phyloP scores from a whole-genome alignment of 2,797 vertebrate genomes.

The Huso huso region DNA sequence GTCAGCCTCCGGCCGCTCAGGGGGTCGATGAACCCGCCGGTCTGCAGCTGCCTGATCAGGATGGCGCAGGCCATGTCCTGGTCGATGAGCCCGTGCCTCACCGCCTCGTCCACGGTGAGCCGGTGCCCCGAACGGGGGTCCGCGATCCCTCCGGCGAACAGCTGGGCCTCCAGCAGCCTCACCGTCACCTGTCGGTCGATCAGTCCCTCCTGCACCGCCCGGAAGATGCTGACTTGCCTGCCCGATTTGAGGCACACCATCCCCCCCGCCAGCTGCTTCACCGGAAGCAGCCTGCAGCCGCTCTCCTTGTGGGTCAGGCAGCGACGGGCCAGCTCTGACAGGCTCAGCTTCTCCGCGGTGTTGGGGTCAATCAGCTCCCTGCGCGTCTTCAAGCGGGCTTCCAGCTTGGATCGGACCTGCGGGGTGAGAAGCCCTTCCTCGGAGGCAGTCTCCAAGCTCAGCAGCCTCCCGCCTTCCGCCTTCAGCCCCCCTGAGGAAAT shows the following conservation, averaged over 20 bases:
- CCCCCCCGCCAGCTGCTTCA: conserved; percentile 76
- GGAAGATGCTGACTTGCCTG: conserved; percentile 78
- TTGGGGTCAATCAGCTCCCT: conserved; percentile 84
- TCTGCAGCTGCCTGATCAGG: conserved; percentile 71
- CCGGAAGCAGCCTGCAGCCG: conserved; percentile 70
- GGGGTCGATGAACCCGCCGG: conserved; percentile 76
- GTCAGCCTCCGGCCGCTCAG: conserved; percentile 64
- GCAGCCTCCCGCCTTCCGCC: conserved; percentile 30
- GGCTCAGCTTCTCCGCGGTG: conserved; percentile 73
- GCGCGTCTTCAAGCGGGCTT: conserved; percentile 44
- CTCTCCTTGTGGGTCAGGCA: conserved; percentile 69
- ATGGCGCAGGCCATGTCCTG: conserved; percentile 79
- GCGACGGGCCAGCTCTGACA: conserved; percentile 66
- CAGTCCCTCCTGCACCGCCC: conserved; percentile 79
- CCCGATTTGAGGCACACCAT: conserved; percentile 75
- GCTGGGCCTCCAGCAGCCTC: conserved; percentile 82
- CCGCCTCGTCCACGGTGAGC: conserved; percentile 69
- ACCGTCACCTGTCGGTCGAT: conserved; percentile 74
- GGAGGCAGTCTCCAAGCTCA: conserved; percentile 64
- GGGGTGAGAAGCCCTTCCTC: conserved; percentile 52
- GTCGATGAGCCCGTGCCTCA: conserved; percentile 71
- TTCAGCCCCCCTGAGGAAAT: conserved; percentile 63
- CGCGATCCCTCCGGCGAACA: conserved; percentile 85
- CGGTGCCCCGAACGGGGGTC: conserved; percentile 82
- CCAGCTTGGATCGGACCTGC: conserved; percentile 51